A percentile compares a stretch with the other conserved stretches of the same genome.
Conservation (phyloP, 2,797 vertebrate species). For the Syncerus caffer region DNA sequence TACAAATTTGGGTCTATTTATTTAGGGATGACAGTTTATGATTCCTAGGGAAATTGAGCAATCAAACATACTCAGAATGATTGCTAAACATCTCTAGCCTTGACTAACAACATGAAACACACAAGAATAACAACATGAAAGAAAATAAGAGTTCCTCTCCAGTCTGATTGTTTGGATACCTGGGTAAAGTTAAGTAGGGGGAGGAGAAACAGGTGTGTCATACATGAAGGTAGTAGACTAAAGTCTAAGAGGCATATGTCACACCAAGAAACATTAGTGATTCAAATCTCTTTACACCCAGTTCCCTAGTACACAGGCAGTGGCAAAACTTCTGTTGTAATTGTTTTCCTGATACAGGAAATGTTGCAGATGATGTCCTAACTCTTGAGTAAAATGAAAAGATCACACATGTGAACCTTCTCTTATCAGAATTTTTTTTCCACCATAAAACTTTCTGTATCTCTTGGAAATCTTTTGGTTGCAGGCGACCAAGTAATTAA, state of each 20-base stretch:
- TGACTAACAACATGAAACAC: not conserved
- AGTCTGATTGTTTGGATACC: not conserved
- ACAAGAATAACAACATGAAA: not conserved
- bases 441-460: not conserved
- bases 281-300: not conserved
- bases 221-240: not conserved
- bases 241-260: not conserved
- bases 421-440: not conserved
- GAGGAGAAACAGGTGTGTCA: not conserved
- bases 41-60: not conserved
- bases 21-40: not conserved
- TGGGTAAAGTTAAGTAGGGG: not conserved
- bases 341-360: constrained; percentile 33
- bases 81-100: not conserved
- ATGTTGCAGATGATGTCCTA: not conserved
- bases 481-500: not conserved
- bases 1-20: not conserved
- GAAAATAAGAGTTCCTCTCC: not conserved
- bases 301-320: not conserved
- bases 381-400: not conserved
- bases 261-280: not conserved
- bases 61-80: not conserved
- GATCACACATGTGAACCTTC: not conserved
- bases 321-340: not conserved
- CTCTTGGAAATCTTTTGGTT: not conserved